Base-by-base conservation (phyloP, 2,113 vertebrate genomes). In the Struthidea cinerea region DNA sequence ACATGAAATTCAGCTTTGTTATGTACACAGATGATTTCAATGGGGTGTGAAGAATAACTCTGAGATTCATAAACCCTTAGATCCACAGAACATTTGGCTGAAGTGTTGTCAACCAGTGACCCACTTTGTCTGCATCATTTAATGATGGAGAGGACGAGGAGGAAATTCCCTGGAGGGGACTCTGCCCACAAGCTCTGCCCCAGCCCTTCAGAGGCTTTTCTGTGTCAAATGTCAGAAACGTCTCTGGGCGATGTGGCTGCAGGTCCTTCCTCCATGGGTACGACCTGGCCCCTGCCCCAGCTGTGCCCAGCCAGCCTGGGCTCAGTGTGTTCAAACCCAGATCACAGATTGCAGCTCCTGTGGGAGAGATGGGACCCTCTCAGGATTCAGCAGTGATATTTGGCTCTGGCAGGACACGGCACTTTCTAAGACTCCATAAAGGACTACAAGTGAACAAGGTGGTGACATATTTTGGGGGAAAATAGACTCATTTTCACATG, bases 321-420 rank as follows among this genome's bases (percentile, higher is more conserved):
- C 71, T 50, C 44, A 1, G 56, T 2, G 7, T 39, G 16, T 11
- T 44, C 35, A 30, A 44, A 37, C 30, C 10, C 73, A 26, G 61
- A 4, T 6, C 35, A 44, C 0, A 37, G 26, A 30, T 3, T 20
- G 32, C 44, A 50, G 49, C 53, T 64, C 20, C 24, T 20, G 42
- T 1, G 4, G 86, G 9, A 50, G 33, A 59, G 22, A 21, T 4
- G 37, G 7, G 37, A 32, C 30, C 24, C 28, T 32, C 23, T 32
- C 0, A 1, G 65, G 13, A 16, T 24, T 21, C 49, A 52, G 74
- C 59, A 61, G 41, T 0, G 6, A 16, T 8, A 11, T 23, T 26
- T 2, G 15, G 26, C 44, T 77, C 44, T 33, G 30, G 22, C 44
- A 55, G 64, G 56, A 77, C 50, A 15, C 0, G 3, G 27, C 16